Evolutionary conservation across 2,888 invertebrate genomes (phyloP), one percentile per base, ranked within the genome.

Genomic region (Neoascia interrupta): DNA sequence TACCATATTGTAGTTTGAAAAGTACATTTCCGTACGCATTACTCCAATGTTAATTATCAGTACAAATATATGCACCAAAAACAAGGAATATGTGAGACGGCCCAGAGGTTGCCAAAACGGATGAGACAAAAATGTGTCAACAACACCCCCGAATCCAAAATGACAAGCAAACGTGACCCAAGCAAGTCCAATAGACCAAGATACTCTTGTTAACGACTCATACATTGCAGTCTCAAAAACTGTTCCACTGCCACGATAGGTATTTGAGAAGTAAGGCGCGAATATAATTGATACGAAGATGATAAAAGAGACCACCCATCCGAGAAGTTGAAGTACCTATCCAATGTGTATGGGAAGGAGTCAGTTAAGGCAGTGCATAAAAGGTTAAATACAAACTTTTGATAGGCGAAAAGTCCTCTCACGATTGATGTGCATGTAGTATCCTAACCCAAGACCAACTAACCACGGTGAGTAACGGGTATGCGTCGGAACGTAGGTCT

Each of bases 81-180:
- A 88, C 84, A 88, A 86, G 56, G 86, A 85, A 74, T 87, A 88
- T 11, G 84, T 84, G 15, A 88, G 81, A 4, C 87, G 85, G 8
- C 85, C 85, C 73, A 88, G 84, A n/a, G 84, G 87, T n/a, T 86
- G 86, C 79, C 87, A 88, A 81, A 86, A 84, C 19, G 84, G 51
- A 84, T 85, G 85, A 1, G 87, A 87, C 2, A 88, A 73, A 72
- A 88, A 85, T 53, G 85, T 84, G 15, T 88, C 87, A 11, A 88
- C 81, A 1, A 86, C 31, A 2, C 88, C 88, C 1, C 88, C 88
- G 23, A 87, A 86, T 0, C 86, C 87, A 56, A 87, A 86, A 56
- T 86, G 84, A 39, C 88, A 88, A 21, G 87, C 86, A 84, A 87
- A 88, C 5, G 88, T 85, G 21, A 88, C 85, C 86, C 88, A 87